Percentiles rank a stretch among this genome's conserved stretches.
Evolutionary conservation across 2,113 vertebrate species (phyloP).

Genomic region (Condylura cristata): DNA sequence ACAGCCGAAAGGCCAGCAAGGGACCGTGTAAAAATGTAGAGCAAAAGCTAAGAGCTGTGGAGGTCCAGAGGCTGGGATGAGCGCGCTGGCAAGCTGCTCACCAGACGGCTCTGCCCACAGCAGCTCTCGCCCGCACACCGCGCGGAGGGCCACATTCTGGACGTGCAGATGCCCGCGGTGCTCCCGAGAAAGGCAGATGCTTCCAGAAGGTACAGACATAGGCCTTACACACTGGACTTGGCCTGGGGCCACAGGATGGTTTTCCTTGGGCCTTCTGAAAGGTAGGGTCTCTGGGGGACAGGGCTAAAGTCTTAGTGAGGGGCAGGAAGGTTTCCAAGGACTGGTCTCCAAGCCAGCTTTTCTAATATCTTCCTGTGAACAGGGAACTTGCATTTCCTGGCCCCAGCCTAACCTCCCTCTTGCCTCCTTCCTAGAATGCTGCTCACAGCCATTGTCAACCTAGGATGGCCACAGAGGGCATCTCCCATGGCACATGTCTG

Average conservation of each 20-base stretch:
- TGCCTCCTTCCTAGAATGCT: neutral
- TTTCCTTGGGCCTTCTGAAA: neutral
- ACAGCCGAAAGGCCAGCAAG: neutral
- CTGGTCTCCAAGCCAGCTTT: neutral
- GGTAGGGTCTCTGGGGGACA: neutral
- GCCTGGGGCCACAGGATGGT: neutral
- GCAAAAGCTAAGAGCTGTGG: neutral
- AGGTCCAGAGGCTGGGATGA: neutral
- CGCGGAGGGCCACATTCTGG: neutral
- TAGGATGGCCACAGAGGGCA: neutral
- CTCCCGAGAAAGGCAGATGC: neutral
- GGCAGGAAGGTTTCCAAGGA: neutral
- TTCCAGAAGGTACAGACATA: no score
- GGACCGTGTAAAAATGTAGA: neutral
- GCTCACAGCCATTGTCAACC: neutral
- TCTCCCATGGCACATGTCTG: neutral
- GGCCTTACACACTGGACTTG: neutral
- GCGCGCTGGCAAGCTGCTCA: neutral
- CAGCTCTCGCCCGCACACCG: neutral
- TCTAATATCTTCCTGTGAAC: no score
- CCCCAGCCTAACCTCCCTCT: neutral
- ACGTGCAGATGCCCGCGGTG: neutral
- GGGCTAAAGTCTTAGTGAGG: neutral
- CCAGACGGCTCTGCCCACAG: neutral
- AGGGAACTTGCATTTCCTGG: neutral